A percentile compares a stretch with the other conserved stretches of the same genome.
phyloP scores from a whole-genome alignment of 92 coral and sea anemone species.

The Phenganax subtilis region DNA sequence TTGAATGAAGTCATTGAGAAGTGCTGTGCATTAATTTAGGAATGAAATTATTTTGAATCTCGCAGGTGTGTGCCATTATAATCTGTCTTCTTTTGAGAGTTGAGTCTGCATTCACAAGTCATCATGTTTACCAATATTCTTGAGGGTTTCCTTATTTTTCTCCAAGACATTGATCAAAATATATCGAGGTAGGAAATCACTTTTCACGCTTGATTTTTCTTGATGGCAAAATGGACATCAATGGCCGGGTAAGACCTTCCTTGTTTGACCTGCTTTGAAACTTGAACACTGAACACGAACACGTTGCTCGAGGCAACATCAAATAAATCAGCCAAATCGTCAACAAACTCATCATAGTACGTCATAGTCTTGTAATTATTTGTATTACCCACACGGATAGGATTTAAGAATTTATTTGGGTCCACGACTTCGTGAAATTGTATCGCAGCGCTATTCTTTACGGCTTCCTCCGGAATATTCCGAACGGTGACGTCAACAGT shows the following conservation, averaged over 20 bases:
- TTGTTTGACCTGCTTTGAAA: constrained; percentile 33
- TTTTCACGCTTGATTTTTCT: constrained; percentile 35
- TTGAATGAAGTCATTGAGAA: background rate
- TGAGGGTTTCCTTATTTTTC: background rate
- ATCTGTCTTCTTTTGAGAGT: no score
- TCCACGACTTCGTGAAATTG: constrained; percentile 57
- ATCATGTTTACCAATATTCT: constrained; percentile 11
- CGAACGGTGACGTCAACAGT: constrained; percentile 51
- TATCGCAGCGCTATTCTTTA: constrained; percentile 60
- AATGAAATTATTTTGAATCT: no score
- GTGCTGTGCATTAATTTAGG: background rate
- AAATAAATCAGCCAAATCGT: constrained; percentile 40
- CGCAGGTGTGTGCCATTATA: no score
- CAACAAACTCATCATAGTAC: constrained; percentile 45
- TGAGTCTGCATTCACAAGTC: no score
- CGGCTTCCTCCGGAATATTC: constrained; percentile 48
- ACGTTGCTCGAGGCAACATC: constrained; percentile 36
- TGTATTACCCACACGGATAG: background rate
- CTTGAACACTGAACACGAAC: constrained; percentile 73
- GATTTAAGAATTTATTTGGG: constrained; percentile 45
- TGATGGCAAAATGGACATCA: constrained; percentile 60
- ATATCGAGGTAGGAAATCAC: constrained; percentile 11
- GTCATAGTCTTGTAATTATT: constrained; percentile 19
- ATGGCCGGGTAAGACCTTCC: constrained; percentile 32
- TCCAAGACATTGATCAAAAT: constrained; percentile 22